Conservation (phyloP, 2,113 vertebrate species). For the Hyperopisus bebe region DNA sequence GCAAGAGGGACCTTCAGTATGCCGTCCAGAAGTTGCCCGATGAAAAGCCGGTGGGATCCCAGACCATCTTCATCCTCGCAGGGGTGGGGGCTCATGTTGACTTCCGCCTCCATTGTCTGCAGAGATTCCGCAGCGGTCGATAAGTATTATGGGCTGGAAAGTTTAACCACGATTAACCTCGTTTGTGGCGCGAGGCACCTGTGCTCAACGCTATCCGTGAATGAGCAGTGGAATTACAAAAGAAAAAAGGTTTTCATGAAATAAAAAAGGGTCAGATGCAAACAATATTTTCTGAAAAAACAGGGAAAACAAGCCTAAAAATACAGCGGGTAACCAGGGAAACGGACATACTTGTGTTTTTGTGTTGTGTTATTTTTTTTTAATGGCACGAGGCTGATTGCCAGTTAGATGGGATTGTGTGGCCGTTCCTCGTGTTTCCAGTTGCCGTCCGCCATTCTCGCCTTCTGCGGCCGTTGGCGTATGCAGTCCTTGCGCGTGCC, state of each 20-base stretch:
- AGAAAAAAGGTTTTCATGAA: neutral
- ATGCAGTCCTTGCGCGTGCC: neutral
- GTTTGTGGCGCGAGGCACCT: neutral
- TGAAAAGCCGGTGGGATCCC: neutral
- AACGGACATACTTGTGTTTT: neutral
- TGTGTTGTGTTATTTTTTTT: neutral
- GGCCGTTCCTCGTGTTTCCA: neutral
- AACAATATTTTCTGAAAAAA: neutral
- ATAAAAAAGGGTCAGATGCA: neutral
- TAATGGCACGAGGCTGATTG: neutral
- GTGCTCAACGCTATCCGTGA: neutral
- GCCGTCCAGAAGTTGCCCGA: neutral
- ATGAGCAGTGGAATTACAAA: neutral
- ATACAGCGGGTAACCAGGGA: conserved; percentile 8
- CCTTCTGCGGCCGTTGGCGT: neutral
- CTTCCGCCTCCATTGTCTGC: neutral
- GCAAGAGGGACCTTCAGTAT: neutral
- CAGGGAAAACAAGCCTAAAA: neutral
- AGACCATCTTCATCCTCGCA: neutral
- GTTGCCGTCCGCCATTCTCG: neutral
- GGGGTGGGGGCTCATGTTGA: neutral
- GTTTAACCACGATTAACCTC: neutral
- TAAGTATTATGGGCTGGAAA: neutral
- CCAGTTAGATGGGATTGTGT: neutral
- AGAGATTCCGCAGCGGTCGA: neutral